phyloP scores from a whole-genome alignment of 2,113 vertebrate genomes.

The Eleginops maclovinus region DNA sequence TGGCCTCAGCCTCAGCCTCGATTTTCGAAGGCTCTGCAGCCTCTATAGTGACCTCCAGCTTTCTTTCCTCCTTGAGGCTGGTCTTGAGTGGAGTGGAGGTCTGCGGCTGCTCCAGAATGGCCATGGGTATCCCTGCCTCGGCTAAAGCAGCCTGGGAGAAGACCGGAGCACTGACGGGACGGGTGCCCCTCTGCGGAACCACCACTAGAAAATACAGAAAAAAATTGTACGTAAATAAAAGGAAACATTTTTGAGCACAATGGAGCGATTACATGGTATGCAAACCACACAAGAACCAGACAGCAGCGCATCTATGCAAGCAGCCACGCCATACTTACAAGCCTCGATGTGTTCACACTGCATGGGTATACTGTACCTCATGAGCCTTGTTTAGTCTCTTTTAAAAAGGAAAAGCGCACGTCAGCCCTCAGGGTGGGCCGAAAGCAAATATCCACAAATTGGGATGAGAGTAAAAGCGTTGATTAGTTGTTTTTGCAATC shows the following conservation, averaged over 20 bases:
- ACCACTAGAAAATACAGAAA: constrained; percentile 74
- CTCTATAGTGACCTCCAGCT: constrained; percentile 83
- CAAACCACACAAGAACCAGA: neutral
- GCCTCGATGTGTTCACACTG: constrained; percentile 5
- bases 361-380: constrained; percentile 67
- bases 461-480: constrained; percentile 34
- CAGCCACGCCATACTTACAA: constrained; percentile 40
- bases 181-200: constrained; percentile 85
- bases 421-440: neutral
- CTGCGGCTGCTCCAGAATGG: constrained; percentile 73
- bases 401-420: constrained; percentile 23
- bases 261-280: too few species aligned
- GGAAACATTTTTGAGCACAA: neutral
- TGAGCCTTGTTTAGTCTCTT: constrained; percentile 3
- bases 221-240: constrained; percentile 18
- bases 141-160: constrained; percentile 87
- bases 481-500: constrained; percentile 18
- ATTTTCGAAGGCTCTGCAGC: constrained; percentile 78
- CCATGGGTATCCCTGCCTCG: constrained; percentile 80
- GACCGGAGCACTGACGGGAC: constrained; percentile 92
- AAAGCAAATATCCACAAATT: constrained; percentile 42
- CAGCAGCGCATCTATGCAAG: neutral
- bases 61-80: constrained; percentile 78
- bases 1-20: constrained; percentile 74
- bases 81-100: constrained; percentile 76